Conservation (phyloP, 2,797 vertebrate species). For the Anabacerthia variegaticeps region DNA sequence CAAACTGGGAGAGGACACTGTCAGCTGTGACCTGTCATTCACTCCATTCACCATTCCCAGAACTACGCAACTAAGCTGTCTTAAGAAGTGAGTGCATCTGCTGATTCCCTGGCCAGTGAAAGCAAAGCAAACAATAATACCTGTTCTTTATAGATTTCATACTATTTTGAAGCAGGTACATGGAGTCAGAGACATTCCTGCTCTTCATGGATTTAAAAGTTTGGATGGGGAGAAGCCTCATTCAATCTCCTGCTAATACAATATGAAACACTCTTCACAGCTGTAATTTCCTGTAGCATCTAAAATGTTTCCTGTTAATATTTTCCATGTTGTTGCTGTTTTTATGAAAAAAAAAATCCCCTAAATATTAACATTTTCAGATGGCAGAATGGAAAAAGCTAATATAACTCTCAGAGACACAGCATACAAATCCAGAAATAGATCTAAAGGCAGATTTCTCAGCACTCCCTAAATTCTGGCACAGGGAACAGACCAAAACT, state of each 20-base stretch:
- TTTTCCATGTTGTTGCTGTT: constrained; percentile 52
- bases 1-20: fast-evolving
- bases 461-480: constrained; percentile 36
- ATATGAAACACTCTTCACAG: constrained; percentile 25
- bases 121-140: neutral
- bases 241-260: constrained; percentile 43
- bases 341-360: constrained; percentile 26
- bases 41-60: neutral
- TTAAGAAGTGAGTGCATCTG: neutral
- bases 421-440: constrained; percentile 51
- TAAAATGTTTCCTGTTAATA: constrained; percentile 68
- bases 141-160: neutral
- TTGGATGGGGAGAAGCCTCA: neutral
- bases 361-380: constrained; percentile 56
- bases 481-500: neutral
- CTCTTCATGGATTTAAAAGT: neutral
- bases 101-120: neutral
- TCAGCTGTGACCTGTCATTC: neutral
- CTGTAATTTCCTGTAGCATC: constrained; percentile 68
- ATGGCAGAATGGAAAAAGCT: constrained; percentile 34
- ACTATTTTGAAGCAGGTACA: neutral
- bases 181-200: neutral
- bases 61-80: neutral
- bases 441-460: constrained; percentile 44
- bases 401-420: neutral